A percentile compares a stretch with the other conserved stretches of the same genome.
Evolutionary conservation across 2,888 invertebrate genomes (phyloP).

Genomic region (Limnephilus rhombicus): DNA sequence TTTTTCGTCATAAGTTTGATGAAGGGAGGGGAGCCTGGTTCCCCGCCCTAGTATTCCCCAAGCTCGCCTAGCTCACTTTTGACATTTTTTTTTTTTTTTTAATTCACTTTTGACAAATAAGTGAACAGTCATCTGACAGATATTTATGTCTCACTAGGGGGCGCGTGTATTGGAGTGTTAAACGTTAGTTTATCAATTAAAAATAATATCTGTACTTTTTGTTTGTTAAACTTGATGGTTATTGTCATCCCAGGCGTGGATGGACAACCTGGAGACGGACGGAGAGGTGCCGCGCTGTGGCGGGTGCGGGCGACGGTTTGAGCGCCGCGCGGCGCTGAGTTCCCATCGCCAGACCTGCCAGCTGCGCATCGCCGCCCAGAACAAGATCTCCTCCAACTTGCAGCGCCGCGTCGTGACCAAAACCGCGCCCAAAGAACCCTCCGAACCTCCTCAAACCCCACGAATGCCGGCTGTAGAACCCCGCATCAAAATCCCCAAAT

Average conservation of each 20-base stretch:
- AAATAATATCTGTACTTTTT: neutral
- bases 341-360: constrained; percentile 85
- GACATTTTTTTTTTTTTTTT: too few relatives aligned
- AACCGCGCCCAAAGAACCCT: constrained; percentile 57
- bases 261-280: constrained; percentile 82
- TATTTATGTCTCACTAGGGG: too few relatives aligned
- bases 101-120: too few relatives aligned
- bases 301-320: constrained; percentile 85
- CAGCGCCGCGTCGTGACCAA: constrained; percentile 67
- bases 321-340: constrained; percentile 84
- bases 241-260: constrained; percentile 75
- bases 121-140: too few relatives aligned
- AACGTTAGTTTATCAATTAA: too few relatives aligned
- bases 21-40: too few relatives aligned
- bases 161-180: too few relatives aligned
- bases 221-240: neutral
- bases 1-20: too few relatives aligned
- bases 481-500: constrained; percentile 59
- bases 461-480: constrained; percentile 28
- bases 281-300: constrained; percentile 81
- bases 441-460: constrained; percentile 55
- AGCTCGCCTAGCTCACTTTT: too few relatives aligned
- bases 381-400: constrained; percentile 69
- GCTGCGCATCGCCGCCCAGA: constrained; percentile 75
- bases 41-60: too few relatives aligned